Evolutionary conservation across 2,888 invertebrate species (phyloP), one percentile per base, ranked within the genome.

Genomic region (Parelbella ahira): DNA sequence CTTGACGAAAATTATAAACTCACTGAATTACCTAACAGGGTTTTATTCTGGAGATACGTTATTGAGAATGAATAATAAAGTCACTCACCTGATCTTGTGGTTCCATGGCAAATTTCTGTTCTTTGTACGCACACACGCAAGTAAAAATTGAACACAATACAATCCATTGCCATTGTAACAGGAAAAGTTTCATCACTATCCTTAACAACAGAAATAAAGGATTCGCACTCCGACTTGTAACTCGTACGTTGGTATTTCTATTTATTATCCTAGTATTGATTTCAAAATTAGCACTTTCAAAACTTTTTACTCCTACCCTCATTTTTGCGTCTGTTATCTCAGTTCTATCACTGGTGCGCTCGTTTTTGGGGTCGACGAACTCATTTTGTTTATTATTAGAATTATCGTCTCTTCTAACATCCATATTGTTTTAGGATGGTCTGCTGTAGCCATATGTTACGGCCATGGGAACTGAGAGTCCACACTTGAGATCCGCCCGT

Each of bases 21-120:
- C n/a, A n/a, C n/a, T n/a, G n/a, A n/a, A n/a, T n/a, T n/a, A n/a
- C n/a, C n/a, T n/a, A n/a, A n/a, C n/a, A n/a, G n/a, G n/a, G n/a
- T n/a, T n/a, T n/a, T n/a, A n/a, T n/a, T n/a, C n/a, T n/a, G n/a
- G n/a, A n/a, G n/a, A n/a, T n/a, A n/a, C n/a, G n/a, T n/a, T n/a
- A n/a, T n/a, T n/a, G n/a, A n/a, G n/a, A n/a, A n/a, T n/a, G n/a
- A n/a, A n/a, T n/a, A n/a, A n/a, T n/a, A n/a, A n/a, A n/a, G n/a
- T n/a, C 29, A 44, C 71, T 68, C 44, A 86, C 86, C 78, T 87
- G 86, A 63, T 87, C 86, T 45, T 86, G 84, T 0, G 86, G 86
- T 27, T 87, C 86, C 9, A 87, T 81, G 0, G 84, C 86, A 53
- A 87, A 87, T 49, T 76, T 76, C 58, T 86, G 86, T 37, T 84